Conservation (phyloP, 2,888 invertebrate species). For the Galerucella nymphaeae region DNA sequence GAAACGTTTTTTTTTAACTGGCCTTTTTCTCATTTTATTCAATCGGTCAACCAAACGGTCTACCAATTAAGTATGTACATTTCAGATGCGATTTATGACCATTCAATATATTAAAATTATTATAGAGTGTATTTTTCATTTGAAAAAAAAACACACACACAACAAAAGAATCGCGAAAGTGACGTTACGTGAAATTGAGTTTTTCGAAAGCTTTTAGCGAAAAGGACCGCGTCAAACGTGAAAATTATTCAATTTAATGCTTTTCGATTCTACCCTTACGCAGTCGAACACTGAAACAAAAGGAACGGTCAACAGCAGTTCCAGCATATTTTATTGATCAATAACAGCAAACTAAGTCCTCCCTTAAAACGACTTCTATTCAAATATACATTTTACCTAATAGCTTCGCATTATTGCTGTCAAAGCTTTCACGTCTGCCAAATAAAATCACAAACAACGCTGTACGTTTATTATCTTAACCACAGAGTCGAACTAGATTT, state of each 20-base stretch:
- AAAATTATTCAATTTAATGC: constrained; percentile 52
- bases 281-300: constrained; percentile 47
- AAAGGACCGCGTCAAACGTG: constrained; percentile 37
- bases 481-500: constrained; percentile 1
- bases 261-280: constrained; percentile 35
- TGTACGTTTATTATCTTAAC: constrained; percentile 20
- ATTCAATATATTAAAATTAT: no score
- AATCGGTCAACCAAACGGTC: constrained; percentile 31
- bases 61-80: constrained; percentile 13
- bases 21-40: constrained; percentile 22
- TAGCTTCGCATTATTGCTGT: constrained; percentile 59
- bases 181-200: constrained; percentile 20
- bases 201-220: constrained; percentile 32
- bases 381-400: constrained; percentile 57
- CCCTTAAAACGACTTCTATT: constrained; percentile 54
- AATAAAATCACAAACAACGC: constrained; percentile 44
- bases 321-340: constrained; percentile 59
- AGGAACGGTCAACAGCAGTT: constrained; percentile 55
- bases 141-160: constrained; percentile 3
- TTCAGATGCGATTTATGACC: neutral
- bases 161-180: constrained; percentile 26
- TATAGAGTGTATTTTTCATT: no score
- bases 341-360: constrained; percentile 45
- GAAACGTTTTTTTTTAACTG: constrained; percentile 33
- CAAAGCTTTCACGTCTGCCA: constrained; percentile 50